phyloP scores from a whole-genome alignment of 2,797 vertebrate species.

The Hipposideros larvatus region DNA sequence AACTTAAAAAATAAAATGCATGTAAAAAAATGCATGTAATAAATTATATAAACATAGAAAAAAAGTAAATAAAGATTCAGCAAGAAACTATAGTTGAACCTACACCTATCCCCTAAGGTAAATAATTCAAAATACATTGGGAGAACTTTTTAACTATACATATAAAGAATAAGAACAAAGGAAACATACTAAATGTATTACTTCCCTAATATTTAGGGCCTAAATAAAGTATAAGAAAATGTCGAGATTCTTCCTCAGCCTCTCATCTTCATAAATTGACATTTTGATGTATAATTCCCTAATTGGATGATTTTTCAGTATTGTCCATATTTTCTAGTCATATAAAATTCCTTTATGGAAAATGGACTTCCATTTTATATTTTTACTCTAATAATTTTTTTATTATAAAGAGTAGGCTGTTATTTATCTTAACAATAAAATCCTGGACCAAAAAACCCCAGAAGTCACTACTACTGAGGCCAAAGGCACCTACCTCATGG shows the following conservation, averaged over 20 bases:
- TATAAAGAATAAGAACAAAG: constrained; percentile 4
- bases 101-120: constrained; percentile 39
- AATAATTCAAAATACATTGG: constrained; percentile 42
- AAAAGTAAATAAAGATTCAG: constrained; percentile 55
- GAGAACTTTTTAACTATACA: constrained; percentile 45
- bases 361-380: constrained; percentile 17
- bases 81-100: constrained; percentile 58
- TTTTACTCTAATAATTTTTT: constrained; percentile 38
- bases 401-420: constrained; percentile 37
- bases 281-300: constrained; percentile 55
- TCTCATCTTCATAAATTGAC: constrained; percentile 27
- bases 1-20: constrained; percentile 55
- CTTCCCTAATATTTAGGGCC: constrained; percentile 18
- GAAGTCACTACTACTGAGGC: neutral
- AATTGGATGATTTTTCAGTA: constrained; percentile 35
- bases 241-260: constrained; percentile 35
- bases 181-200: constrained; percentile 41
- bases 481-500: neutral
- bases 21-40: neutral
- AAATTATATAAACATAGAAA: constrained; percentile 44
- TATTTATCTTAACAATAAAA: neutral
- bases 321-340: constrained; percentile 21
- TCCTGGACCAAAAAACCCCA: neutral
- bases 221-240: constrained; percentile 61
- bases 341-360: constrained; percentile 34